Base-by-base conservation (phyloP, 2,888 invertebrate genomes). In the Strigamia maritima region DNA sequence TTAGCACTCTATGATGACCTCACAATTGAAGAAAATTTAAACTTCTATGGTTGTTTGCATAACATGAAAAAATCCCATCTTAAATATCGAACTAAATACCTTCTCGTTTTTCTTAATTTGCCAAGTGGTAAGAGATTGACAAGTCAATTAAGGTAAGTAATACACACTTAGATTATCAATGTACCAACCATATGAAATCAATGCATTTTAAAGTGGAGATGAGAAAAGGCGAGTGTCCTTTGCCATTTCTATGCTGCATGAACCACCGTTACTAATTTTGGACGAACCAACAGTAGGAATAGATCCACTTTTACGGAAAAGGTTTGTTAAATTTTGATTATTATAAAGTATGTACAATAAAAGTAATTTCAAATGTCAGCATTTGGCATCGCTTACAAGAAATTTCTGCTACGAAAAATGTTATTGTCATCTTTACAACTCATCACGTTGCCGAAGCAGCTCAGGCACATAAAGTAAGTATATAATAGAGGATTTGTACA, bases 391-490 rank as follows among this genome's bases (percentile, higher is more conserved):
- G 87, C 81, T 80, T 87, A 75, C 80, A 85, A 22, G 83, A 83
- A 14, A 84, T 87, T 16, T 83, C 85, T 2, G 81, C 82, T 35
- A 82, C 82, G 22, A 82, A 84, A 24, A 81, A 84, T 28, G 84
- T 84, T 12, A 86, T 86, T 2, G 85, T 86, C 31, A 85, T 87
- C 49, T 85, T 87, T 78, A 87, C 86, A 16, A 86, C 86, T 19
- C 86, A 86, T 80, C 86, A 86, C 81, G 84, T 86, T 38, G 86
- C 86, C 82, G 86, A 86, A 81, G 86, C 86, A 12, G 87, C 94
- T 82, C 94, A 94, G 87, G 95, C 95, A 81, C 93, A 94, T 85
- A 90, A 92, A 85, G 94, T 95, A 87, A 60, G 14, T n/a, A n/a
- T n/a, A n/a, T n/a, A n/a, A n/a, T n/a, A n/a, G n/a, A n/a, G n/a